These are phyloP conservation scores for Phalera bucephala DNA, from an alignment of 2,888 invertebrate genomes.

Conservation along the genomic window DNA sequence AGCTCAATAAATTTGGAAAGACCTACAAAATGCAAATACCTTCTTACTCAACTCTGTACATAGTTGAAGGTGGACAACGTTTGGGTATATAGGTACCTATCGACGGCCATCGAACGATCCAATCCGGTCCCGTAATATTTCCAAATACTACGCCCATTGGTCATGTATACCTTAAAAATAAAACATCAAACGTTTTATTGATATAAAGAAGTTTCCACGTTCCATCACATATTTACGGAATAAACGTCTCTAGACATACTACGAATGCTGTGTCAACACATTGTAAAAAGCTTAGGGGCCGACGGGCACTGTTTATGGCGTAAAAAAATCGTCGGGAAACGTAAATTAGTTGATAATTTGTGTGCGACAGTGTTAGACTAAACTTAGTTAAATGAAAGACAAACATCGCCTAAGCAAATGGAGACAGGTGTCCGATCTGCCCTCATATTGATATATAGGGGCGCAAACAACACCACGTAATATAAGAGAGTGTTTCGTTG, in stretches of 20 bases:
- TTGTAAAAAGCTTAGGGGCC: conserved; percentile 65
- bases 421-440: conserved; percentile 76
- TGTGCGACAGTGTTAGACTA: conserved; percentile 69
- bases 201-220: conserved; percentile 19
- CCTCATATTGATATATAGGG: conserved; percentile 70
- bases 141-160: conserved; percentile 28
- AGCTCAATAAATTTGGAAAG: no score
- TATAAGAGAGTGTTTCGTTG: conserved; percentile 49
- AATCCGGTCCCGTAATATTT: conserved; percentile 28
- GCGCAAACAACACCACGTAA: conserved; percentile 46
- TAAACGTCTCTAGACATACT: conserved; percentile 17
- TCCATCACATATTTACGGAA: conserved; percentile 21
- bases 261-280: conserved; percentile 37
- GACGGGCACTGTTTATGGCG: conserved; percentile 51
- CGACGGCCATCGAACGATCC: neutral
- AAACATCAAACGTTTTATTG: conserved; percentile 19
- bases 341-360: conserved; percentile 82
- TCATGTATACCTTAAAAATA: conserved; percentile 21
- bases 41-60: no score
- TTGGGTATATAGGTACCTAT: no score
- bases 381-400: conserved; percentile 76
- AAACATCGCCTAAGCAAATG: conserved; percentile 80
- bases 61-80: no score
- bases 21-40: no score
- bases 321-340: conserved; percentile 61